Percentiles rank a stretch among this genome's conserved stretches.
These are phyloP conservation scores for Caenorhabditis virilis DNA, from an alignment of 2,888 invertebrate genomes.

Conservation along the genomic window DNA sequence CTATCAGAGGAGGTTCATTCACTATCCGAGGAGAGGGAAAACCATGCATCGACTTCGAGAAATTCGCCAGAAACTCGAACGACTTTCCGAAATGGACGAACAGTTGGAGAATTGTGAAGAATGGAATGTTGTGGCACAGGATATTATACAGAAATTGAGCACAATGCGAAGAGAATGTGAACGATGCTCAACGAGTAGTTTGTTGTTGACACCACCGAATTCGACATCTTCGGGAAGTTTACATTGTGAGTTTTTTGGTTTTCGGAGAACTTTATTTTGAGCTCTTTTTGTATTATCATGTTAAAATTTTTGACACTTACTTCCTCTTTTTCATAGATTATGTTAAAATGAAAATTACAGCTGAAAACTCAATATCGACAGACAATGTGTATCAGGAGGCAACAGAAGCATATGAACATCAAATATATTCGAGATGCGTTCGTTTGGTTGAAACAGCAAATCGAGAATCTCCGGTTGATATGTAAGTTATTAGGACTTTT, in stretches of 20 bases:
- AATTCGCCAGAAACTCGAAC: conserved; percentile 21
- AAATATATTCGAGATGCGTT: conserved; percentile 48
- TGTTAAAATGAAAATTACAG: conserved; percentile 8
- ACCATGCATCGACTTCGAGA: conserved; percentile 25
- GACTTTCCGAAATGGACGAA: conserved; percentile 20
- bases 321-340: neutral
- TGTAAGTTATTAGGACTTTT: too few species aligned
- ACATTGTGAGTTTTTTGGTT: conserved; percentile 34
- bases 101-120: conserved; percentile 32
- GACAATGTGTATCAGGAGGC: conserved; percentile 35
- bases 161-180: conserved; percentile 30
- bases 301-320: neutral
- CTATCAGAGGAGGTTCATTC: neutral
- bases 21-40: neutral
- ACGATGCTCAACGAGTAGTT: conserved; percentile 6
- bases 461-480: conserved; percentile 37
- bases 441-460: conserved; percentile 42
- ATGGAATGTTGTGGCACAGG: conserved; percentile 30
- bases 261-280: too few species aligned
- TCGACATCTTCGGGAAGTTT: conserved; percentile 36
- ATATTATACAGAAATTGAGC: conserved; percentile 19
- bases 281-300: neutral
- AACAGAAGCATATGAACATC: conserved; percentile 46
- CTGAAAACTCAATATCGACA: conserved; percentile 16
- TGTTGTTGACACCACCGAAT: conserved; percentile 29